Evolutionary conservation across 2,888 invertebrate genomes (phyloP).

Genomic region (Rhabditoides inermis): DNA sequence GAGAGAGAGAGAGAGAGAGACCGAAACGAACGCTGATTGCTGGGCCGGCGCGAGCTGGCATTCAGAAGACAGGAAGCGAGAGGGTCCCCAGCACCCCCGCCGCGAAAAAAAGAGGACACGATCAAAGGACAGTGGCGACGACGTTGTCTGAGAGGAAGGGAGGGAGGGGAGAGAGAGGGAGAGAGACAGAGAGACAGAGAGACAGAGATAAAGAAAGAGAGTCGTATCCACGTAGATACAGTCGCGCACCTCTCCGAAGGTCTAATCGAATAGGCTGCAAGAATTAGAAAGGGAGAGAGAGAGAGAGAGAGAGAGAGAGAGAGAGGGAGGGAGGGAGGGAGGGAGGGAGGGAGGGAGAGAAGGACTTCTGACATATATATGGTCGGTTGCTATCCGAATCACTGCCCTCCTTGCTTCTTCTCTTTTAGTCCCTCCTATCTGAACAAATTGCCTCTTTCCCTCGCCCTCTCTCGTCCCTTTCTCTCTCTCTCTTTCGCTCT

Average conservation of each 20-base stretch:
- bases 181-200: background rate
- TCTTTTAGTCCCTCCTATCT: too few relatives aligned
- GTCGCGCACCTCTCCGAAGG: background rate
- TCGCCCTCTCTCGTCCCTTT: too few relatives aligned
- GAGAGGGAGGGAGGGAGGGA: background rate
- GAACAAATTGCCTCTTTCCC: too few relatives aligned
- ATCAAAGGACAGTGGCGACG: background rate
- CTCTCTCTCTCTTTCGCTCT: too few relatives aligned
- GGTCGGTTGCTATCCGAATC: too few relatives aligned
- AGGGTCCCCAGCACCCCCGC: slow-evolving; percentile 3
- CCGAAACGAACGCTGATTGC: background rate
- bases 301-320: slow-evolving; percentile 2
- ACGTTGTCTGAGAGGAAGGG: background rate
- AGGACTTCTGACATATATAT: too few relatives aligned
- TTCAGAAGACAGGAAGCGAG: slow-evolving; percentile 17
- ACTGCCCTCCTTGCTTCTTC: too few relatives aligned
- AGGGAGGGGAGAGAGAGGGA: slow-evolving; percentile 1
- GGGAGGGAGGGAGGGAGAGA: slow-evolving; percentile 3
- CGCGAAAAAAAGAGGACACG: background rate
- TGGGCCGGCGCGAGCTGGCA: slow-evolving; percentile 4
- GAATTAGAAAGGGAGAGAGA: background rate
- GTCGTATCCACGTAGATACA: slow-evolving; percentile 1
- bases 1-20: slow-evolving; percentile 5
- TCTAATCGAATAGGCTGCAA: slow-evolving; percentile 1
- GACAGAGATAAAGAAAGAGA: background rate